Percentiles rank a stretch among this genome's conserved stretches.
Conservation (phyloP, 1,140 invertebrate genomes). For the Coenobita brevimanus region DNA sequence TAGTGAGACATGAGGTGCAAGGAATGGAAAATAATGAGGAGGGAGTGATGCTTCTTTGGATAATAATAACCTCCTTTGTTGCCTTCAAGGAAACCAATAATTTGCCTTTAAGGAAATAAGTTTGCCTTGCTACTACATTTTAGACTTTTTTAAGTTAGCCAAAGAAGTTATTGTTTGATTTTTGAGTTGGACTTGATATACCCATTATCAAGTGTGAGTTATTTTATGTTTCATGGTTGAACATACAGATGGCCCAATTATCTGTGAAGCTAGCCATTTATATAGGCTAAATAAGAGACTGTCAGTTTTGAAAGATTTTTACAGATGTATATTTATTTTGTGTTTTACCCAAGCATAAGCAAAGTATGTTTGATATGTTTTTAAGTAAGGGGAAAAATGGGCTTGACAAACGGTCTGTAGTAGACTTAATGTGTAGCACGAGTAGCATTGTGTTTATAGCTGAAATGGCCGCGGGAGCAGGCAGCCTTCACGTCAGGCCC, state of each 20-base stretch:
- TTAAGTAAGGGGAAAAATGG: slow-evolving; percentile 47
- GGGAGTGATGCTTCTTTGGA: slow-evolving; percentile 50
- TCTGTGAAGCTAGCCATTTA: slow-evolving; percentile 42
- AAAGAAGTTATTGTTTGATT: slow-evolving; percentile 63
- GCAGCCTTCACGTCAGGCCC: slow-evolving; percentile 6
- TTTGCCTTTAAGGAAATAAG: slow-evolving; percentile 7
- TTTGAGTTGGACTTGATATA: slow-evolving; percentile 67
- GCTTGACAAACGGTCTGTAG: slow-evolving; percentile 63
- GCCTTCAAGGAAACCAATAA: slow-evolving; percentile 37
- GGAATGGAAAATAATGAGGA: slow-evolving; percentile 17
- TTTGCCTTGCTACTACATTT: slow-evolving; percentile 41
- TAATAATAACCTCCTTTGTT: slow-evolving; percentile 38
- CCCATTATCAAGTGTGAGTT: slow-evolving; percentile 54
- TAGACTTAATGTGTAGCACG: slow-evolving; percentile 63
- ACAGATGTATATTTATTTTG: slow-evolving; percentile 65
- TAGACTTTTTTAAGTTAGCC: slow-evolving; percentile 61
- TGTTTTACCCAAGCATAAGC: slow-evolving; percentile 60
- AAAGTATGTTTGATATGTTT: slow-evolving; percentile 52
- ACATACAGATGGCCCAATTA: slow-evolving; percentile 20
- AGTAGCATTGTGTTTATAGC: slow-evolving; percentile 64
- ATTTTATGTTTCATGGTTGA: slow-evolving; percentile 49
- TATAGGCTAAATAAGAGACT: slow-evolving; percentile 42
- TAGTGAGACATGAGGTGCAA: slow-evolving; percentile 28
- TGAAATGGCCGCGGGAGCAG: slow-evolving; percentile 46
- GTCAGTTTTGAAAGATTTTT: slow-evolving; percentile 40